phyloP scores from a whole-genome alignment of 2,888 invertebrate genomes.

The Leptura quadrifasciata region DNA sequence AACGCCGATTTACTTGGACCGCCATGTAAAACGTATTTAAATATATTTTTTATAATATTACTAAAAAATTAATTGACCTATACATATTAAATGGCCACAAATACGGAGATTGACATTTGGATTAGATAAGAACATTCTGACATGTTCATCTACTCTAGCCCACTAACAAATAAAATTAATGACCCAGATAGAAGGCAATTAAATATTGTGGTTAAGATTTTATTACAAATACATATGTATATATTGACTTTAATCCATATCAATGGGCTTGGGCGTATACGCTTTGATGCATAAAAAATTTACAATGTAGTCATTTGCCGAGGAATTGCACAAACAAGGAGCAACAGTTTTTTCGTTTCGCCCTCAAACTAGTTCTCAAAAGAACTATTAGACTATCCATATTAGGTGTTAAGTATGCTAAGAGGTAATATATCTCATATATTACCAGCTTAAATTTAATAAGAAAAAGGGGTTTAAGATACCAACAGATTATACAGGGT shows the following conservation, averaged over 20 bases:
- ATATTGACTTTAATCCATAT: constrained; percentile 11
- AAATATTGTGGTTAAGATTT: constrained; percentile 31
- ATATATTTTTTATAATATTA: not conserved
- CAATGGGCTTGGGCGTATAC: constrained; percentile 10
- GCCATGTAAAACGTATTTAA: not conserved
- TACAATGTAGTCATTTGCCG: not conserved
- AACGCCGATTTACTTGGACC: not conserved
- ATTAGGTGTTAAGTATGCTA: too few relatives aligned
- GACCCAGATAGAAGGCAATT: constrained; percentile 33
- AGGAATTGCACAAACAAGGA: not conserved
- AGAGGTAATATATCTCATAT: too few relatives aligned
- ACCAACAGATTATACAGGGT: too few relatives aligned
- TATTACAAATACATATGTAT: constrained; percentile 37
- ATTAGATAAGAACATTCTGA: constrained; percentile 34
- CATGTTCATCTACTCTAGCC: constrained; percentile 29
- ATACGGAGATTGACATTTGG: constrained; percentile 30
- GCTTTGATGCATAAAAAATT: not conserved
- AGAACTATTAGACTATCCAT: not conserved
- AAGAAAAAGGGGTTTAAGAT: too few relatives aligned
- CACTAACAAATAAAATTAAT: constrained; percentile 41
- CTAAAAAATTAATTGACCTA: constrained; percentile 26
- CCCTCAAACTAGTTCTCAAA: not conserved
- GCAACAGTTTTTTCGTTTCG: not conserved
- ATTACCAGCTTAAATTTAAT: too few relatives aligned
- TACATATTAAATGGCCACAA: constrained; percentile 24